Evolutionary conservation across 2,888 invertebrate genomes (phyloP).

Genomic region (Parelbella ahira): DNA sequence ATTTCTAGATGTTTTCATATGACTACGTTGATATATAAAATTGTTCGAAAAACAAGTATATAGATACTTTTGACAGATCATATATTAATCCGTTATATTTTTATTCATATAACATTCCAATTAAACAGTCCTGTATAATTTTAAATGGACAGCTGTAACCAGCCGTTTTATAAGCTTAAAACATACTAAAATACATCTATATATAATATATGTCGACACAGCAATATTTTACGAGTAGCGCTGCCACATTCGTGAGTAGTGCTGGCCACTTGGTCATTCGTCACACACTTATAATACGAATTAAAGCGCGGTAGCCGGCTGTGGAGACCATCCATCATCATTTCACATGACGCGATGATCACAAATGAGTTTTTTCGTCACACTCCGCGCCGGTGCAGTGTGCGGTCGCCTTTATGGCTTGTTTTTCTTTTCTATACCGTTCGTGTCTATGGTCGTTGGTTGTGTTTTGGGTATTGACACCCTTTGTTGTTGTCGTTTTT

Average conservation of each 20-base stretch:
- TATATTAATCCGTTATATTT: too few relatives aligned
- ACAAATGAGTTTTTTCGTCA: slow-evolving; percentile 54
- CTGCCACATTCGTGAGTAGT: slow-evolving; percentile 17
- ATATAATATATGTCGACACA: too few relatives aligned
- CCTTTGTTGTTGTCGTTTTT: slow-evolving; percentile 26
- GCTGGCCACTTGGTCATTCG: slow-evolving; percentile 39
- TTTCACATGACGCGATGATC: slow-evolving; percentile 47
- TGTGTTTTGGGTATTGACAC: slow-evolving; percentile 30
- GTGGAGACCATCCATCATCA: slow-evolving; percentile 53
- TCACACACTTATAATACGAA: slow-evolving; percentile 42
- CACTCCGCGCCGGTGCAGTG: slow-evolving; percentile 40
- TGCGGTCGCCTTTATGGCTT: slow-evolving; percentile 38
- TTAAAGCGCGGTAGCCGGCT: slow-evolving; percentile 33
- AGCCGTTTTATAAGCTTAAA: too few relatives aligned
- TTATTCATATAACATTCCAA: too few relatives aligned
- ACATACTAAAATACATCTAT: too few relatives aligned
- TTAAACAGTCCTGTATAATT: too few relatives aligned
- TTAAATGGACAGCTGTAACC: too few relatives aligned
- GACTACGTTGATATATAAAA: too few relatives aligned
- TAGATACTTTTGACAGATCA: too few relatives aligned
- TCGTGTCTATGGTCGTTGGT: slow-evolving; percentile 5
- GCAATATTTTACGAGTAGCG: slow-evolving; percentile 16
- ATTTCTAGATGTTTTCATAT: too few relatives aligned
- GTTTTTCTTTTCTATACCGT: slow-evolving; percentile 24
- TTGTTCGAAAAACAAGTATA: too few relatives aligned